Evolutionary conservation across 1,140 invertebrate genomes (phyloP).

Genomic region (Aphaenogaster floridana): DNA sequence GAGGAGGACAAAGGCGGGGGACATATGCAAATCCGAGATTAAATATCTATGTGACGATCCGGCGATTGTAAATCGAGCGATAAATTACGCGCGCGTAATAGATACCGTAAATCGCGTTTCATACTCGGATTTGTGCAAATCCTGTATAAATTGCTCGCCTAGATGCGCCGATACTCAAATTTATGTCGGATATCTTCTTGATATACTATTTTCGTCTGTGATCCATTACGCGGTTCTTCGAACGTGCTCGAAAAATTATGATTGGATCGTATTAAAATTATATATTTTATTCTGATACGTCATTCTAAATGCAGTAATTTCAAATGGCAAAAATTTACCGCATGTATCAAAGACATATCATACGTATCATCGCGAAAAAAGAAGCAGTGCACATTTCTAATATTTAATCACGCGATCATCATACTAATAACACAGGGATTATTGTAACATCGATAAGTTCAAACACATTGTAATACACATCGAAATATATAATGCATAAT

Average conservation of each 20-base stretch:
- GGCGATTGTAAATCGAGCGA: conserved; percentile 30
- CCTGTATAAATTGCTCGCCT: conserved; percentile 52
- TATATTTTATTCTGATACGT: conserved; percentile 12
- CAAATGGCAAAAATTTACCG: not conserved
- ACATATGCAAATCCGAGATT: conserved; percentile 44
- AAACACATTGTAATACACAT: not conserved
- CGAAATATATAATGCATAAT: not conserved
- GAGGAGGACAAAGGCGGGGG: not conserved
- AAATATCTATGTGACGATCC: conserved; percentile 29
- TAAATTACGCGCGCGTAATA: conserved; percentile 43
- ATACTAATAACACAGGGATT: not conserved
- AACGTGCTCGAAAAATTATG: not conserved
- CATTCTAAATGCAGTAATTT: not conserved
- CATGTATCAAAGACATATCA: not conserved
- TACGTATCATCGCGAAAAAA: not conserved
- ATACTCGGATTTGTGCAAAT: conserved; percentile 58
- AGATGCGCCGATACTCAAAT: conserved; percentile 37
- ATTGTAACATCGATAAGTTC: not conserved
- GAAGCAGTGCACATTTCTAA: not conserved
- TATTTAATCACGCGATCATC: not conserved
- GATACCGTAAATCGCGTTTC: conserved; percentile 53
- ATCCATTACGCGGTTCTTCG: not conserved
- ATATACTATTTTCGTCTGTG: not conserved
- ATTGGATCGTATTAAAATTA: not conserved
- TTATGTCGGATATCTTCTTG: conserved; percentile 51